Evolutionary conservation across 1,140 invertebrate species (phyloP), one percentile per base, ranked within the genome.

Genomic region (Leptinotarsa undecemlineata): DNA sequence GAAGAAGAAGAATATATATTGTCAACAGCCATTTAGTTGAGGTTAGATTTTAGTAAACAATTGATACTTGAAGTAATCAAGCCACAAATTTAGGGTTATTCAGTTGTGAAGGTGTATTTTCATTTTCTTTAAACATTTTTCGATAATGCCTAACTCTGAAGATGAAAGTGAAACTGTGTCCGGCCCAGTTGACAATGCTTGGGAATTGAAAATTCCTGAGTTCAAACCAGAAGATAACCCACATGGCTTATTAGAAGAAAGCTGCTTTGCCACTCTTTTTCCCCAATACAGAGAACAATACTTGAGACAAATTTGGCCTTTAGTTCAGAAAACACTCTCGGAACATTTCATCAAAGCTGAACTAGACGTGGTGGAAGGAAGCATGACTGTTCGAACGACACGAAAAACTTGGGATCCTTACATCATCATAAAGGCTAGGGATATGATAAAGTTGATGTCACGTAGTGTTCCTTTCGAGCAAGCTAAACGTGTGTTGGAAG

Each of bases 371-470:
- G 88, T 98, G 3, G 96, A 99, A 90, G 98, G 98, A 68, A 91
- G 81, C 63, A 97, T 99, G 94, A 92, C 92, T 8, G 98, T 99
- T 0, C 90, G 89, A 84, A 99, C 98, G 0, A 99, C 97, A 1
- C 89, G 96, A 68, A 98, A 99, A 88, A 99, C 98, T 2, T 99
- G 96, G 96, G 98, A 99, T 89, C 98, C 98, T 0, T 99, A 95
- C 78, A 95, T 98, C 62, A 96, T 99, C 63, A 90, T 99, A 11
- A 99, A 99, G 87, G 96, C 97, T 11, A 89, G 98, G 77, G 98
- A 99, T 85, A 90, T 99, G 86, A 95, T 99, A 74, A 98, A 98
- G 85, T 86, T 99, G 3, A 84, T 99, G 74, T 95, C 98, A 2
- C 87, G 98, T 80, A 98, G 96, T 85, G 98, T 99, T 17, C 97